Conservation (phyloP, 2,888 invertebrate genomes). For the Sesamia inferens region DNA sequence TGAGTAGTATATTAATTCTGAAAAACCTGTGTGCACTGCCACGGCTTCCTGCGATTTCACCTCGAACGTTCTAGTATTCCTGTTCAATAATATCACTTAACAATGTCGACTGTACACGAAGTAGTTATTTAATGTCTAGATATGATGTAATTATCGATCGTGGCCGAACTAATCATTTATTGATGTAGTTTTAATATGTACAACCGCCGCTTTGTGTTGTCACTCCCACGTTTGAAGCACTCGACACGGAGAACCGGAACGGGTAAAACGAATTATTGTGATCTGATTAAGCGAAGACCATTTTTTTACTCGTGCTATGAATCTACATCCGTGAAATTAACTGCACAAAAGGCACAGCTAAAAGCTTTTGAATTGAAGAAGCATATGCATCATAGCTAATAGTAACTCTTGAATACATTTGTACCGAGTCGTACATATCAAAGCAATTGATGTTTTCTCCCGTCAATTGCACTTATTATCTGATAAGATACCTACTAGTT, state of each 20-base stretch:
- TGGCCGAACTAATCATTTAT: constrained; percentile 67
- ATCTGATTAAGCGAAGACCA: constrained; percentile 40
- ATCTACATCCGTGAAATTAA: constrained; percentile 21
- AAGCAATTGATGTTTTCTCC: constrained; percentile 56
- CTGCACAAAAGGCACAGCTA: constrained; percentile 31
- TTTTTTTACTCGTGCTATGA: constrained; percentile 37
- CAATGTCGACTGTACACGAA: constrained; percentile 69
- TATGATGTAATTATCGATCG: constrained; percentile 77
- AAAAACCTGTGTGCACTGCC: constrained; percentile 68
- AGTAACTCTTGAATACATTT: constrained; percentile 10
- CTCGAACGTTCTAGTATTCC: constrained; percentile 76
- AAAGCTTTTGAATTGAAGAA: constrained; percentile 33
- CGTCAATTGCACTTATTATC: constrained; percentile 58
- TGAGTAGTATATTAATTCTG: constrained; percentile 67
- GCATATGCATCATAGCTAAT: constrained; percentile 14
- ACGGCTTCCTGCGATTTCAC: constrained; percentile 75
- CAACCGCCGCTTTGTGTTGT: constrained; percentile 44
- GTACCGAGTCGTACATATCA: constrained; percentile 49
- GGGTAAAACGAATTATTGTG: constrained; percentile 45
- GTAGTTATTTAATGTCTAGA: constrained; percentile 67
- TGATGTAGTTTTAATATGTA: constrained; percentile 51
- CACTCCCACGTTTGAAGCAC: constrained; percentile 36
- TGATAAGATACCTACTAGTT: constrained; percentile 59
- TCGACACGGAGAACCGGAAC: constrained; percentile 18
- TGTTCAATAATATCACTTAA: constrained; percentile 75